A percentile compares a stretch with the other conserved stretches of the same genome.
These are phyloP conservation scores for Amphiprion ocellaris DNA, from an alignment of 2,113 vertebrate species.

Conservation along the genomic window DNA sequence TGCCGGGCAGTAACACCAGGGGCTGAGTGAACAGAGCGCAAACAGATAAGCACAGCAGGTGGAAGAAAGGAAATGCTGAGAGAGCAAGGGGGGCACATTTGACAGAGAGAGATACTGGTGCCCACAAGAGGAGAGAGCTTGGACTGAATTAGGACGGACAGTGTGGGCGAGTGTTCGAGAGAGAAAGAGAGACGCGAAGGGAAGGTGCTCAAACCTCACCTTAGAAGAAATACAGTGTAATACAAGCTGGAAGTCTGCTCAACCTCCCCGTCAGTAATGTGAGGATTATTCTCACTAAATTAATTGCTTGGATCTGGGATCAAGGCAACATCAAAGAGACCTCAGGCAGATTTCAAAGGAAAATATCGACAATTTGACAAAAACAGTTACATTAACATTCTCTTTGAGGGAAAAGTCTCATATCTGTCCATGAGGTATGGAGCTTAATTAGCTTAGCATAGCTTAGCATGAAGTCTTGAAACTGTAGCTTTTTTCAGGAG, in stretches of 20 bases:
- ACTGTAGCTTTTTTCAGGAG: no score
- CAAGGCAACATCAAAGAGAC: no score
- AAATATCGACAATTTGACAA: no score
- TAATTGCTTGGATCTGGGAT: no score
- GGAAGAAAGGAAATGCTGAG: conserved; percentile 33
- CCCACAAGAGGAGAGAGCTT: conserved; percentile 37
- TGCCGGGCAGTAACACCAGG: conserved; percentile 54
- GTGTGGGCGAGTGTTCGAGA: conserved; percentile 28
- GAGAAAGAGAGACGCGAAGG: conserved; percentile 7
- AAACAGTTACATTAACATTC: no score
- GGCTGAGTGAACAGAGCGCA: conserved; percentile 59
- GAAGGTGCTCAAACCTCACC: neutral
- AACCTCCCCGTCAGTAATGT: no score
- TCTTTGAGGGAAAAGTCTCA: no score
- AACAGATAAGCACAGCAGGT: conserved; percentile 71
- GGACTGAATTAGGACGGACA: conserved; percentile 48
- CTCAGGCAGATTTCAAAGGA: no score
- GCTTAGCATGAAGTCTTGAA: no score
- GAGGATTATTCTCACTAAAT: no score
- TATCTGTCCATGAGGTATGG: no score
- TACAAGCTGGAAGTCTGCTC: neutral
- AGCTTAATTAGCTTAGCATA: no score
- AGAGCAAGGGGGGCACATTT: conserved; percentile 40
- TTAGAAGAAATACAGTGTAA: conserved; percentile 23
- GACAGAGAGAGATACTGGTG: conserved; percentile 39